These are phyloP conservation scores for Diachasmimorpha longicaudata DNA, from an alignment of 1,140 invertebrate genomes.

Conservation along the genomic window DNA sequence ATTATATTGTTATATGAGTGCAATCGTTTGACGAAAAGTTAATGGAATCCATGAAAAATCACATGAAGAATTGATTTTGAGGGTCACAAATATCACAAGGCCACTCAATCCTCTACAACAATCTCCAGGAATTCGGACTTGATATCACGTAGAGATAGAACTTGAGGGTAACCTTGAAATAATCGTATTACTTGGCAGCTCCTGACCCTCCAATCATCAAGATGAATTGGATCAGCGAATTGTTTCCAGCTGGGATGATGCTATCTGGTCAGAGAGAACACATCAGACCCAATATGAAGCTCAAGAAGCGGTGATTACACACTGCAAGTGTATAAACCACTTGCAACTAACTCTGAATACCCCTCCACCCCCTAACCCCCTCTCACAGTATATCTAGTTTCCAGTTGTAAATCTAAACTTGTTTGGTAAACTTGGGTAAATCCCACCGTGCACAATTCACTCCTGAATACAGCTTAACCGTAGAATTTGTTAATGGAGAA, in stretches of 20 bases:
- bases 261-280: slow-evolving; percentile 46
- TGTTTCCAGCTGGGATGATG: slow-evolving; percentile 51
- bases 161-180: slow-evolving; percentile 20
- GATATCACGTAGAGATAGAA: neutral
- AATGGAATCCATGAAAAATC: no score
- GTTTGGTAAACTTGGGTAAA: slow-evolving; percentile 4
- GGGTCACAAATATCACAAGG: no score
- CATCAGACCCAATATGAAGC: slow-evolving; percentile 42
- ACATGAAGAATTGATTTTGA: no score
- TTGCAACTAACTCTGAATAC: neutral
- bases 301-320: slow-evolving; percentile 55
- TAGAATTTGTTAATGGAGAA: neutral
- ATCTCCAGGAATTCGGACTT: neutral
- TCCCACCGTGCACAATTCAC: neutral
- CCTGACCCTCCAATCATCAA: slow-evolving; percentile 42
- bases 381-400: neutral
- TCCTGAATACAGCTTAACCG: neutral
- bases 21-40: no score
- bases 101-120: no score
- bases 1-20: no score
- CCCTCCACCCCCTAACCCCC: no score
- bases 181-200: slow-evolving; percentile 50
- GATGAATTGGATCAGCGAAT: slow-evolving; percentile 53
- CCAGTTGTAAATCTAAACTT: slow-evolving; percentile 8
- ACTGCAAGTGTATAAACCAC: slow-evolving; percentile 10